These are phyloP conservation scores for Arrhopalites spinosus DNA, from an alignment of 2,888 invertebrate genomes.

Conservation along the genomic window DNA sequence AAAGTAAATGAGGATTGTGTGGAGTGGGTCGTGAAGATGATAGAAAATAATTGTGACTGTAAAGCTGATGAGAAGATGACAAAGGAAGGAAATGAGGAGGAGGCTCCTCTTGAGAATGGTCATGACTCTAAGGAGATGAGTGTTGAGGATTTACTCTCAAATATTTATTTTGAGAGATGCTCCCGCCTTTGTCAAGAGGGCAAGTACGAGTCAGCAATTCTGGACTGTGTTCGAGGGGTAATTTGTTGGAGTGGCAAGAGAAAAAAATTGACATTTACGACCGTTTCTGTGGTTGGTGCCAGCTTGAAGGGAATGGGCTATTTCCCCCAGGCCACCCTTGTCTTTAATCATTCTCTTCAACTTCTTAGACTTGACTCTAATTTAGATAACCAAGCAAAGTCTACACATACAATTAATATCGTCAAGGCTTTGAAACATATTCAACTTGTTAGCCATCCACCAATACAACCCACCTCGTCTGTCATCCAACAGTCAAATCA, in stretches of 20 bases:
- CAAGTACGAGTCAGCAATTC: slow-evolving; percentile 29
- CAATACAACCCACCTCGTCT: not conserved
- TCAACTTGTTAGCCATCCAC: slow-evolving; percentile 28
- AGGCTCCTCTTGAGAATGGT: too few relatives aligned
- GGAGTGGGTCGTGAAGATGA: slow-evolving; percentile 14
- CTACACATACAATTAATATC: slow-evolving; percentile 46
- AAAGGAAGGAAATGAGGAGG: not conserved
- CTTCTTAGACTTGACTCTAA: slow-evolving; percentile 35
- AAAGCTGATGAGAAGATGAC: not conserved
- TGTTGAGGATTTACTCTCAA: slow-evolving; percentile 12
- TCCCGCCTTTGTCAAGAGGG: slow-evolving; percentile 26
- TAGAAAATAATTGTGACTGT: too few relatives aligned
- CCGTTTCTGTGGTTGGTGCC: slow-evolving; percentile 19
- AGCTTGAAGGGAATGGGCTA: slow-evolving; percentile 35
- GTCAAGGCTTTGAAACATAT: slow-evolving; percentile 49
- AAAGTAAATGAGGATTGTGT: slow-evolving; percentile 19
- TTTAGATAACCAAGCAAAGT: slow-evolving; percentile 46
- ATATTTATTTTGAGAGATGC: slow-evolving; percentile 42
- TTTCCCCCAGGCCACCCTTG: slow-evolving; percentile 26
- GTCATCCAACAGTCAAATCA: not conserved
- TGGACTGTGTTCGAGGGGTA: slow-evolving; percentile 34
- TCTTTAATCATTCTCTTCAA: slow-evolving; percentile 39
- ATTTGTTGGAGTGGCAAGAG: not conserved
- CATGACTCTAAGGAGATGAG: not conserved
- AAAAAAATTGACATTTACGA: slow-evolving; percentile 18